phyloP scores from a whole-genome alignment of 2,113 vertebrate genomes.

The Engraulis encrasicolus region DNA sequence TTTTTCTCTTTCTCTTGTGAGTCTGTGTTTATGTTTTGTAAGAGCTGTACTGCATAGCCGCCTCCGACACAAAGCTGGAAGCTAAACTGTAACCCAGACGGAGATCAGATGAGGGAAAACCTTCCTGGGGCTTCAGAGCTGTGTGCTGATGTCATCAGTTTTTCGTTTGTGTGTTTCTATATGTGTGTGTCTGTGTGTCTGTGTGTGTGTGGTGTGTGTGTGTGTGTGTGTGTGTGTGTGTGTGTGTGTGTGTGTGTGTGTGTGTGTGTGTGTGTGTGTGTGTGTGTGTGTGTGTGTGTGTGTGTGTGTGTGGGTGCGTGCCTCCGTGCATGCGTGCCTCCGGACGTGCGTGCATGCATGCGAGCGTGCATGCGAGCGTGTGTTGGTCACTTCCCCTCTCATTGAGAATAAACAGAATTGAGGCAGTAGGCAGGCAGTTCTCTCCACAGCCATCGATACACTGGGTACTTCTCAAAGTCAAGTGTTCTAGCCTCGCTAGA shows the following conservation, averaged over 20 bases:
- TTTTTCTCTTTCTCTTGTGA: background rate
- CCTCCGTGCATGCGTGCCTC: too few species aligned
- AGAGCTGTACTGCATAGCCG: background rate
- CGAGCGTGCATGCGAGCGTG: background rate
- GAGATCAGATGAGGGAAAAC: background rate
- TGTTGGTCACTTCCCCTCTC: background rate
- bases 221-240: too few species aligned
- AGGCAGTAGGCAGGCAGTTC: background rate
- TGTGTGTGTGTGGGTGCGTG: too few species aligned
- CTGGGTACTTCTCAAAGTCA: too few species aligned
- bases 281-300: too few species aligned
- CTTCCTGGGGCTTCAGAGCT: background rate
- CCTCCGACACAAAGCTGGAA: background rate
- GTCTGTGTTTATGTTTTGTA: background rate
- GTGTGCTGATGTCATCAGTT: conserved; percentile 11
- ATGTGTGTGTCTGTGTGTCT: background rate
- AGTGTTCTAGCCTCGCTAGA: too few species aligned
- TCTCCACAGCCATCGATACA: background rate
- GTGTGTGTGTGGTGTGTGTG: too few species aligned
- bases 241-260: too few species aligned
- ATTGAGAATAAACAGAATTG: background rate
- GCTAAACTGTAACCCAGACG: background rate
- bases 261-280: too few species aligned
- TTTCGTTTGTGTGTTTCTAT: background rate
- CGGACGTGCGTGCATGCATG: too few species aligned